Conservation (phyloP, 2,113 vertebrate species). For the Pseudorhombus dupliciocellatus region DNA sequence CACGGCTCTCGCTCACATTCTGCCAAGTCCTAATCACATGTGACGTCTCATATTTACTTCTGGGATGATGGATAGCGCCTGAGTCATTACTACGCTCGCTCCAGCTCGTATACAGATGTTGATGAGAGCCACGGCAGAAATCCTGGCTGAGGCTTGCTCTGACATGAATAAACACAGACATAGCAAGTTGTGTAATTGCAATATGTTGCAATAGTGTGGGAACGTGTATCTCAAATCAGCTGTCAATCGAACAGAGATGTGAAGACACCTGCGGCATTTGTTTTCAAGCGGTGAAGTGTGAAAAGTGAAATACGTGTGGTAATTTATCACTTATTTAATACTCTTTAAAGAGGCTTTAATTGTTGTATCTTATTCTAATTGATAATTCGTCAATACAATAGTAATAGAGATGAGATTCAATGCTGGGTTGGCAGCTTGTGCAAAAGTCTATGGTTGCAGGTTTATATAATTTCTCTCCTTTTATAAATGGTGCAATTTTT, state of each 20-base stretch:
- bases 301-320: background rate
- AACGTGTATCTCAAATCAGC: background rate
- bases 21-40: constrained; percentile 66
- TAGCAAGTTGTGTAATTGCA: background rate
- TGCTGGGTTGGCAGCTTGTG: too few species aligned
- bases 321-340: too few species aligned
- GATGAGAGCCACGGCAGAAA: constrained; percentile 11
- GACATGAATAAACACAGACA: background rate
- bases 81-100: constrained; percentile 56
- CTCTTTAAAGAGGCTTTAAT: too few species aligned
- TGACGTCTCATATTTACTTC: constrained; percentile 65
- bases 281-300: background rate
- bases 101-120: constrained; percentile 38
- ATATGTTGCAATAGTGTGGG: constrained; percentile 5
- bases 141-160: background rate
- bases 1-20: constrained; percentile 32
- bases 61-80: constrained; percentile 52
- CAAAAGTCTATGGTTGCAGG: too few species aligned
- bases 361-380: too few species aligned
- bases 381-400: too few species aligned
- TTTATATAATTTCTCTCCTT: too few species aligned
- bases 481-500: too few species aligned
- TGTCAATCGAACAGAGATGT: background rate
- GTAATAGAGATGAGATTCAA: too few species aligned
- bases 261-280: background rate